A percentile compares a stretch with the other conserved stretches of the same genome.
These are phyloP conservation scores for Octopus bimaculoides DNA, from an alignment of 1,140 invertebrate species.

Conservation along the genomic window DNA sequence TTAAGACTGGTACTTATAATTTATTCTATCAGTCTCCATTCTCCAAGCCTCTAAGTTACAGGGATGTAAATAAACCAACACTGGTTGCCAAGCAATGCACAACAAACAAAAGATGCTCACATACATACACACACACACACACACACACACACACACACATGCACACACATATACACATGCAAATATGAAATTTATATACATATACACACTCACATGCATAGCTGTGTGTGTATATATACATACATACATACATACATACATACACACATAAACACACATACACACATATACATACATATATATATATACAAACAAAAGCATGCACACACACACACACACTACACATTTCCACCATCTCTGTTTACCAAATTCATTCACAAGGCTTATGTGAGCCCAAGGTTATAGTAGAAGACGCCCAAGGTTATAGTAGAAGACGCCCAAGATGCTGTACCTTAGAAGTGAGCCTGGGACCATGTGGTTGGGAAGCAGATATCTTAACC, in stretches of 20 bases:
- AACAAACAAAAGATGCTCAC: background rate
- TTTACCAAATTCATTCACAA: too few species aligned
- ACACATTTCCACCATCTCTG: too few species aligned
- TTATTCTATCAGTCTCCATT: too few species aligned
- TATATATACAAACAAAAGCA: background rate
- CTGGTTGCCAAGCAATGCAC: background rate
- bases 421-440: too few species aligned
- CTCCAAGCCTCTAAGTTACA: too few species aligned
- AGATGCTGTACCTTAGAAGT: too few species aligned
- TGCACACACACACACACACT: background rate
- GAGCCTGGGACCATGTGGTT: too few species aligned
- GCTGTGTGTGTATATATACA: background rate
- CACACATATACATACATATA: background rate
- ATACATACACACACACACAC: slow-evolving; percentile 16
- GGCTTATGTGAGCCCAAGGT: too few species aligned
- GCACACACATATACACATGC: background rate
- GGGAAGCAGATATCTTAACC: too few species aligned
- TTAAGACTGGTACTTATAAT: too few species aligned
- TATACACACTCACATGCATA: background rate
- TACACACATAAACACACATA: background rate
- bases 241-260: slow-evolving; percentile 18
- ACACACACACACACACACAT: slow-evolving; percentile 16
- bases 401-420: too few species aligned
- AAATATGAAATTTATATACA: background rate
- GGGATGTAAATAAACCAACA: background rate